Evolutionary conservation across 2,888 invertebrate genomes (phyloP), one percentile per base, ranked within the genome.

Genomic region (Candidula unifasciata): DNA sequence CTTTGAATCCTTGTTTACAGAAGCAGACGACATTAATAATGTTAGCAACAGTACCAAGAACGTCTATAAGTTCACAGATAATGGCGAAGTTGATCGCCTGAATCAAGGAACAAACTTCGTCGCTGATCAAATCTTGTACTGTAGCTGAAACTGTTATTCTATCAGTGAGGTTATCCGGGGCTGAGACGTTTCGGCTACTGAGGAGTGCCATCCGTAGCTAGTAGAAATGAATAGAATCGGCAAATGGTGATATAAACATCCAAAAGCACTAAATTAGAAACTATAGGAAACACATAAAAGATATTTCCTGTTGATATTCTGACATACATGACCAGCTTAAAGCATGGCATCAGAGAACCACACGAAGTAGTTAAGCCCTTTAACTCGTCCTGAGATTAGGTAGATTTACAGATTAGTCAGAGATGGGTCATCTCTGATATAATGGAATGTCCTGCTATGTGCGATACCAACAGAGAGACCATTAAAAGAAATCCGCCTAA

Each of bases 51-150:
- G 73, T 54, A 27, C 81, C 81, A 33, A 81, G 54, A n/a, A 81
- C 35, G n/a, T 81, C 73, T 30, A 81, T 73, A 8, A 71, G 71
- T 57, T 81, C 69, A 60, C 81, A 81, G 57, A 81, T 71, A 27
- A 81, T 69, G 69, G 81, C 81, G n/a, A 81, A 81, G 57, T 81
- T 81, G 54, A 81, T 71, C 1, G 81, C 71, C n/a, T 81, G 81
- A 35, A 81, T 71, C 44, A 52, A 71, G 2, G 57, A n/a, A 30
- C 71, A 54, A n/a, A 81, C 54, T 35, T 81, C 81, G 52, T 71
- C 81, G n/a, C 81, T 81, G 0, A 69, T 73, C 3, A 71, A 1
- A 13, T 57, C 81, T 27, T 66, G n/a, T 27, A 60, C 10, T 66
- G 3, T n/a, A 27, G 10, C n/a, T 66, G 66, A 27, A n/a, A 66